Conservation (phyloP, 2,888 invertebrate genomes). For the Lasiommata megera region DNA sequence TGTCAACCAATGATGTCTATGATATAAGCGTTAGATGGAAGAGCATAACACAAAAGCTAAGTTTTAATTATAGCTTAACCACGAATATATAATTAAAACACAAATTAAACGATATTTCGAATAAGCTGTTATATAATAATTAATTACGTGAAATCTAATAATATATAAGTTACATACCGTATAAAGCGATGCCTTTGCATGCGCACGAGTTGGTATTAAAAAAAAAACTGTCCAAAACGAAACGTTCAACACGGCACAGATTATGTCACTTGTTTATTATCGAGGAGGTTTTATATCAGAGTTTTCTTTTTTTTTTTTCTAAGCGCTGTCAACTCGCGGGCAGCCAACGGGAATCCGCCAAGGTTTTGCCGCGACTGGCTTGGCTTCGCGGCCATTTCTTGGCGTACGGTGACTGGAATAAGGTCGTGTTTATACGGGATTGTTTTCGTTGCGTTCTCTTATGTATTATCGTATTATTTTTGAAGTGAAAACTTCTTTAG, state of each 20-base stretch:
- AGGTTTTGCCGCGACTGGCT: conserved; percentile 1
- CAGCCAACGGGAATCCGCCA: not conserved
- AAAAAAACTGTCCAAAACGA: conserved; percentile 3
- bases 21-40: not conserved
- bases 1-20: not conserved
- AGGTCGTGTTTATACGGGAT: conserved; percentile 2
- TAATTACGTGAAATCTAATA: not conserved
- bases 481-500: no score
- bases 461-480: no score
- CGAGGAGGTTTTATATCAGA: conserved; percentile 4
- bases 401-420: not conserved
- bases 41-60: not conserved
- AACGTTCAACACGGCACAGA: conserved; percentile 8
- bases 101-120: not conserved
- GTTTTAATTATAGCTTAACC: not conserved
- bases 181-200: conserved; percentile 4
- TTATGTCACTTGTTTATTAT: conserved; percentile 18
- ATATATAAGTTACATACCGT: conserved; percentile 8
- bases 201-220: not conserved
- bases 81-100: not conserved
- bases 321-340: not conserved
- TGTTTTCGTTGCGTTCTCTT: no score
- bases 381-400: conserved; percentile 10
- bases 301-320: not conserved
- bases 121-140: not conserved